Evolutionary conservation across 2,888 invertebrate genomes (phyloP), one percentile per base, ranked within the genome.

Genomic region (Pterostichus niger): DNA sequence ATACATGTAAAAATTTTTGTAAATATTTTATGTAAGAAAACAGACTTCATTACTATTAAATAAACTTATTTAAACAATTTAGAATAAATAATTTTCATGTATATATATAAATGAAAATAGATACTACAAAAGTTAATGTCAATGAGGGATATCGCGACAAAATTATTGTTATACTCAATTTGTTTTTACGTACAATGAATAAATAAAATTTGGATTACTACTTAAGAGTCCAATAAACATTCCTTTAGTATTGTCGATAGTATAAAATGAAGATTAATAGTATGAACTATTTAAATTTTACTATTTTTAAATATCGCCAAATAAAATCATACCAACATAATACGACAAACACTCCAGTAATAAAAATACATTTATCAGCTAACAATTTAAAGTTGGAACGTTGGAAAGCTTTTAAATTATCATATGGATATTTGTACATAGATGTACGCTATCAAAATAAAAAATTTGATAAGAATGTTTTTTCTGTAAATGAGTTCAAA

Each of bases 381-480:
- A 49, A 49, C 10, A 46, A 10, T 81, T 56, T 40, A 40, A 56
- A 56, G 40, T 31, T 40, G 15, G 54, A 59, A 11, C 73, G 59
- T 59, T 80, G 59, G 7, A 24, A 33, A 61, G 15, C 46, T 75
- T 59, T 31, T 10, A 77, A 83, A 83, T 54, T 54, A 56, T 73
- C 71, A 68, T 76, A 33, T 77, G 40, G 49, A 83, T 77, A 83
- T 77, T 77, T 77, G 68, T 83, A 77, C 61, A 54, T 52, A 77
- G 77, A 77, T 83, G 76, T 83, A 83, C 68, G 54, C 77, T 76
- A 83, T 83, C 83, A 77, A 77, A 83, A 83, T 82, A 82, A 82
- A 82, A 82, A 56, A 35, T 77, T 64, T 68, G 83, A 83, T 83
- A 83, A 83, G 83, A 77, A 83, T 77, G 49, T 64, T 83, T 77